Evolutionary conservation across 2,797 vertebrate genomes (phyloP).

Genomic region (Clarias pachynema): DNA sequence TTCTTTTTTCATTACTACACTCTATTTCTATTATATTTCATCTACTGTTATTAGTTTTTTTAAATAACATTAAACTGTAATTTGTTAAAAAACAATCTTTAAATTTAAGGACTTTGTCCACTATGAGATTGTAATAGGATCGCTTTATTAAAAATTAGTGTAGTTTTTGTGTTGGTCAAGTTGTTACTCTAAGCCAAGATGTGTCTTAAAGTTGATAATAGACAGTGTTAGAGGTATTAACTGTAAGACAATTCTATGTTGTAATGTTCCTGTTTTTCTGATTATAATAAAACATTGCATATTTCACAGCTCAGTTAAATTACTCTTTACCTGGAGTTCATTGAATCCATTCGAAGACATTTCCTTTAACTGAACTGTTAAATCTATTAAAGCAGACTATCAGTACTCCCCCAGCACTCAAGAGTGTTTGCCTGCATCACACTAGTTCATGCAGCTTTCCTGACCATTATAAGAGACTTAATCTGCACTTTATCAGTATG

Average conservation of each 20-base stretch:
- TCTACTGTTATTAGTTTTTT: not conserved
- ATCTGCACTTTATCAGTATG: not conserved
- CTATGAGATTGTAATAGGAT: not conserved
- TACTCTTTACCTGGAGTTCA: not conserved
- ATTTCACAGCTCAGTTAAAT: not conserved
- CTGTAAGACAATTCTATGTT: not conserved
- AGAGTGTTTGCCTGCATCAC: not conserved
- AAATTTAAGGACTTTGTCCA: not conserved
- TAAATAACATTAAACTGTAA: too few relatives aligned
- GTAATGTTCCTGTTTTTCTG: not conserved
- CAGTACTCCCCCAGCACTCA: not conserved
- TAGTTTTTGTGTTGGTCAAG: not conserved
- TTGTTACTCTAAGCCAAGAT: not conserved
- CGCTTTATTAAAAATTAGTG: not conserved
- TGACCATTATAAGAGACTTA: not conserved
- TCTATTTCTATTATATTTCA: not conserved
- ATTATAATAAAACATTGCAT: not conserved
- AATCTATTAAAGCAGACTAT: not conserved
- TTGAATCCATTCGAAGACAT: not conserved
- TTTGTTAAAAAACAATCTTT: not conserved
- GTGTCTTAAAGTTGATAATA: not conserved
- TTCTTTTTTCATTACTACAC: too few relatives aligned
- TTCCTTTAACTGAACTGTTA: not conserved
- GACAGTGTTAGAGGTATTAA: not conserved
- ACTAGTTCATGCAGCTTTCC: not conserved